Percentiles rank a stretch among this genome's conserved stretches.
These are phyloP conservation scores for Otus sunia DNA, from an alignment of 2,113 vertebrate genomes.

Conservation along the genomic window DNA sequence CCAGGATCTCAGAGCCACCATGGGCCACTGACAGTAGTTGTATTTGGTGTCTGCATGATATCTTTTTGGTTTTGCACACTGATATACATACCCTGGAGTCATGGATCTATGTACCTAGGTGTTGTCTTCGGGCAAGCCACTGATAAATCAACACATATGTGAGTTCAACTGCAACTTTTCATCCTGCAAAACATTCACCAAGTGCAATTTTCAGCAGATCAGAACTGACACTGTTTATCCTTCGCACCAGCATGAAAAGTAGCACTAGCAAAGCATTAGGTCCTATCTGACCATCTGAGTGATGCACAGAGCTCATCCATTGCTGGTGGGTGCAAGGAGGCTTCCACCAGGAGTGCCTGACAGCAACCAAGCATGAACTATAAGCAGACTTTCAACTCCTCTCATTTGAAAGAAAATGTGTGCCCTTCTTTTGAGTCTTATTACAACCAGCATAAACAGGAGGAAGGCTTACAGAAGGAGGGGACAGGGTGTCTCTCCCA, in stretches of 20 bases:
- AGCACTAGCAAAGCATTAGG: neutral
- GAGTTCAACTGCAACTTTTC: neutral
- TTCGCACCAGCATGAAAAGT: neutral
- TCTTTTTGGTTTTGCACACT: neutral
- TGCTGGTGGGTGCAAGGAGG: neutral
- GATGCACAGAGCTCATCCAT: neutral
- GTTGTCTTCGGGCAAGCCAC: neutral
- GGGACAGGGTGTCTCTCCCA: rapidly evolving
- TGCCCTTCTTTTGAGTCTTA: neutral
- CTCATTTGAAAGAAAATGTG: neutral
- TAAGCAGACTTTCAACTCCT: neutral
- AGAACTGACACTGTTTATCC: neutral
- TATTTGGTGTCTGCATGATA: neutral
- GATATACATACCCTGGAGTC: neutral
- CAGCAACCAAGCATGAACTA: rapidly evolving
- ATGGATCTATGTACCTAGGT: too few species aligned
- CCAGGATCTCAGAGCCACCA: neutral
- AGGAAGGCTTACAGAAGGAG: neutral
- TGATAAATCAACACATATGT: neutral
- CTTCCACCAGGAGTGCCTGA: neutral
- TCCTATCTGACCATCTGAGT: neutral
- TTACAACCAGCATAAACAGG: neutral
- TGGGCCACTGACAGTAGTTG: neutral
- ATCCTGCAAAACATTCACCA: neutral
- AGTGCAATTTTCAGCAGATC: neutral